Base-by-base conservation (phyloP, 2,888 invertebrate genomes). In the Norana najaformis region DNA sequence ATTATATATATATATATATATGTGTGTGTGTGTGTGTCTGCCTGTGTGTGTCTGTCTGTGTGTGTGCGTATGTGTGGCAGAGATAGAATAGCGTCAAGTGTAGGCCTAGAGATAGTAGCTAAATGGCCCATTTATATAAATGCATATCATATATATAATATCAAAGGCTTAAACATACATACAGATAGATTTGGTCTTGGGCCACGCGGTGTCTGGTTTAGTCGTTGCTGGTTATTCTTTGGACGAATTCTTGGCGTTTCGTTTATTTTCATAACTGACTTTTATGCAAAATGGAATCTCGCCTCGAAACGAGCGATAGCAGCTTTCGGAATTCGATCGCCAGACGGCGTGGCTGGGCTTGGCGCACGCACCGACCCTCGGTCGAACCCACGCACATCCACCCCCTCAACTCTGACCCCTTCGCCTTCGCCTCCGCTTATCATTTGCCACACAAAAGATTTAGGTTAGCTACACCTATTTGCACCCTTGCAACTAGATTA, bases 181-280 rank as follows among this genome's bases (percentile, higher is more conserved):
- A 69, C 69, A n/a, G 0, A 69, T 4, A 30, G 69, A 69, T n/a
- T n/a, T 69, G 69, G 69, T 69, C n/a, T 30, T 69, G 30, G 30
- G 69, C 69, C 69, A 23, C 34, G 36, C 36, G 85, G 18, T 36
- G 34, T 37, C 85, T 85, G 85, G 35, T 37, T 85, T 35, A 36
- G 20, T 85, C 36, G 37, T 35, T 35, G 35, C 35, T 23, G 20
- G 35, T 85, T 37, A 20, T 5, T 85, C 85, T 13, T 85, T 35
- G 35, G 85, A 36, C 85, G 85, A 35, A 35, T 36, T 85, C 85
- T 85, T 85, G 83, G 37, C 85, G 85, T 85, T 35, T 36, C 35
- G 36, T 85, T 85, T 85, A 85, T 85, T 85, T 85, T 85, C 36
- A 85, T 85, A 85, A 85, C 85, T 85, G 85, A 85, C 36, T 85